These are phyloP conservation scores for Glaucopsyche alexis DNA, from an alignment of 2,888 invertebrate species.

Conservation along the genomic window DNA sequence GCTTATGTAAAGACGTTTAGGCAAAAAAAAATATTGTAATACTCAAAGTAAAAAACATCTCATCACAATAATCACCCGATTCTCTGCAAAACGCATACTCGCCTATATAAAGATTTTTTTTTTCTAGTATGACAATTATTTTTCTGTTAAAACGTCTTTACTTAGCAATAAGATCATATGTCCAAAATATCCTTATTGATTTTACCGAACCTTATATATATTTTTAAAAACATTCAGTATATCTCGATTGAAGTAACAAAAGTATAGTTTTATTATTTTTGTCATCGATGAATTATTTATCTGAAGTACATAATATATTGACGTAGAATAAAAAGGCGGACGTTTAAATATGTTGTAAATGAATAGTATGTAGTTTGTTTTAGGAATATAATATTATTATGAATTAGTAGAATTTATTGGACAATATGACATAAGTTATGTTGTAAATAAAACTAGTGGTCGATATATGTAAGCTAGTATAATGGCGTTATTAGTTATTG, in stretches of 20 bases:
- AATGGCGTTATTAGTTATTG: constrained; percentile 70
- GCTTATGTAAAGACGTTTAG: too few species aligned
- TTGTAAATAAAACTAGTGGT: constrained; percentile 68
- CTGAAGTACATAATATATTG: background rate
- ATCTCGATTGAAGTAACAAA: background rate
- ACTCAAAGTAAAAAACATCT: too few species aligned
- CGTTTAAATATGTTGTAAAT: constrained; percentile 17
- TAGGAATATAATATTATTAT: constrained; percentile 10
- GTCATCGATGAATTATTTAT: background rate
- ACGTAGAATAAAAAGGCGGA: background rate
- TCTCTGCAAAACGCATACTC: too few species aligned
- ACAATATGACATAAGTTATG: constrained; percentile 40
- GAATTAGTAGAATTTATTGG: constrained; percentile 31
- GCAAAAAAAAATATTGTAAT: too few species aligned
- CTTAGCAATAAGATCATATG: too few species aligned
- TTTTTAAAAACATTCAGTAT: too few species aligned
- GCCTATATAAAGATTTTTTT: too few species aligned
- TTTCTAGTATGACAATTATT: too few species aligned
- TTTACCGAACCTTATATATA: too few species aligned
- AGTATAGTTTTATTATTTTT: background rate
- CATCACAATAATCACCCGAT: too few species aligned
- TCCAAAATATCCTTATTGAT: too few species aligned
- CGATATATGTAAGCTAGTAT: constrained; percentile 50
- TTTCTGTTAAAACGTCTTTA: too few species aligned
- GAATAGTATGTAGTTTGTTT: constrained; percentile 9